These are phyloP conservation scores for Drosophila lacertosa DNA, from an alignment of 1,140 invertebrate genomes.

Conservation along the genomic window DNA sequence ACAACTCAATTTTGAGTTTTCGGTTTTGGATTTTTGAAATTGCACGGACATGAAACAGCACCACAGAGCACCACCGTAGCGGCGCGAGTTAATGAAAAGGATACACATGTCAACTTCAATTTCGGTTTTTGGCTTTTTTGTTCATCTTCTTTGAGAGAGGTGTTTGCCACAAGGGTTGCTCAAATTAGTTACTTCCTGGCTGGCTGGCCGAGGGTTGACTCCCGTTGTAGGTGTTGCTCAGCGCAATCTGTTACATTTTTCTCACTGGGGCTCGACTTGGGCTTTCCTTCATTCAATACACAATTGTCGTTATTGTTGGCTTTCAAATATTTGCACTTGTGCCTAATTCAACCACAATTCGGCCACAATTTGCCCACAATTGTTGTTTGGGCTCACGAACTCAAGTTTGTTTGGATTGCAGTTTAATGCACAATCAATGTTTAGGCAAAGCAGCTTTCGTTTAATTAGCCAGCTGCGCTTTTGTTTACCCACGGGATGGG, in stretches of 20 bases:
- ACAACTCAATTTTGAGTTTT: constrained; percentile 82
- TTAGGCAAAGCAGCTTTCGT: constrained; percentile 64
- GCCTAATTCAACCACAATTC: constrained; percentile 70
- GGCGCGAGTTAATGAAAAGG: constrained; percentile 84
- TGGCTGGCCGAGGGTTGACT: constrained; percentile 61
- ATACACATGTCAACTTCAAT: constrained; percentile 84
- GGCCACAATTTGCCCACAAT: constrained; percentile 62
- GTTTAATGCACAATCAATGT: constrained; percentile 78
- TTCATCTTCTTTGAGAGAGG: constrained; percentile 50
- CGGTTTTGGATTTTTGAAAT: constrained; percentile 59
- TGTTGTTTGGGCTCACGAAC: constrained; percentile 45
- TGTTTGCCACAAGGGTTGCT: constrained; percentile 79
- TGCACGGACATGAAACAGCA: constrained; percentile 48
- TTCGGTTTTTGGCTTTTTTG: constrained; percentile 61
- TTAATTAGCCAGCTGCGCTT: constrained; percentile 73
- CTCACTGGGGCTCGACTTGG: constrained; percentile 4
- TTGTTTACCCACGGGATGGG: constrained; percentile 39
- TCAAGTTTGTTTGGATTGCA: constrained; percentile 58
- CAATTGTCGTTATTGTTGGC: constrained; percentile 35
- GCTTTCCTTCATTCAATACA: constrained; percentile 1
- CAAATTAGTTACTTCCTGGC: constrained; percentile 77
- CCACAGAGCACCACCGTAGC: constrained; percentile 39
- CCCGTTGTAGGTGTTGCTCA: constrained; percentile 63
- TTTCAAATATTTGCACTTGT: constrained; percentile 77
- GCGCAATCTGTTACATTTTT: constrained; percentile 80